Conservation (phyloP, 2,797 vertebrate species). For the Cirrhinus molitorella region DNA sequence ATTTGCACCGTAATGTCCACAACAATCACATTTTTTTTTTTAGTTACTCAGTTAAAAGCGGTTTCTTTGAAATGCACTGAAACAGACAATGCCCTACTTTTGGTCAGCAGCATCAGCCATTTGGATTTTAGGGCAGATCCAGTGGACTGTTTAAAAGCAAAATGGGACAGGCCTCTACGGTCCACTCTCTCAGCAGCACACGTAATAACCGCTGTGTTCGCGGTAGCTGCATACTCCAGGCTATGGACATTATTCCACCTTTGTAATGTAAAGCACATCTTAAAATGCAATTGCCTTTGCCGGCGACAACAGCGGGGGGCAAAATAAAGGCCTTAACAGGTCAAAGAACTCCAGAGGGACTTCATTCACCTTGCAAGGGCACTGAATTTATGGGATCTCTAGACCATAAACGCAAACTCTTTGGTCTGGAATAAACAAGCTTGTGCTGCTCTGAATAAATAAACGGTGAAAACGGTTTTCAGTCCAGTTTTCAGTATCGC, state of each 20-base stretch:
- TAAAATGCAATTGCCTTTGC: conserved; percentile 72
- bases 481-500: conserved; percentile 2
- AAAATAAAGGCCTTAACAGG: conserved; percentile 70
- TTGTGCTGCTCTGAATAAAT: conserved; percentile 49
- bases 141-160: conserved; percentile 48
- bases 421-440: conserved; percentile 53
- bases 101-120: conserved; percentile 29
- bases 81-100: conserved; percentile 26
- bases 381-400: conserved; percentile 63
- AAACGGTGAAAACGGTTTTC: conserved; percentile 44
- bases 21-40: not conserved
- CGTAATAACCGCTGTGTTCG: conserved; percentile 26
- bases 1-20: not conserved
- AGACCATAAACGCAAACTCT: conserved; percentile 75
- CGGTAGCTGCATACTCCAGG: conserved; percentile 65
- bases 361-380: conserved; percentile 56
- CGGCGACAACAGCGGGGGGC: conserved; percentile 63
- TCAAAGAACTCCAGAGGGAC: conserved; percentile 68
- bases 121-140: conserved; percentile 44
- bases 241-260: conserved; percentile 68
- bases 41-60: not conserved
- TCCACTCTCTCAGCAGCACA: conserved; percentile 25
- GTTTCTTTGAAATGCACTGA: conserved; percentile 8
- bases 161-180: conserved; percentile 47
- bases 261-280: conserved; percentile 70